Evolutionary conservation across 2,888 invertebrate species (phyloP), one percentile per base, ranked within the genome.

Genomic region (Drosophila lutescens): DNA sequence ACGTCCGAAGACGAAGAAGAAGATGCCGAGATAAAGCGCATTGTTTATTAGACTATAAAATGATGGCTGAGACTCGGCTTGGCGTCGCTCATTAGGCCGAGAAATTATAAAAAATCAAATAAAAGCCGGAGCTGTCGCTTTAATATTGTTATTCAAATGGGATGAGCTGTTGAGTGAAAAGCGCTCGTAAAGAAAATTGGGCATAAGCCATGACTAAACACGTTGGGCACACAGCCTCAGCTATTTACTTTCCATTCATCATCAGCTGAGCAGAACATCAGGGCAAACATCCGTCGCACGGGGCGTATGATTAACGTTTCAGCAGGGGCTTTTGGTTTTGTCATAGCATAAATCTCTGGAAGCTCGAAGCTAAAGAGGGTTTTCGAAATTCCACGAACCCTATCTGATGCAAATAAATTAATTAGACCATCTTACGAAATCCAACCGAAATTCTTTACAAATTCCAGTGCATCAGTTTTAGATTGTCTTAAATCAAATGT

Each of bases 41-140:
- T 81, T 81, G 85, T 79, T 84, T 84, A 82, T 79, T 81, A 78
- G 81, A 76, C 81, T 76, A 84, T 81, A 77, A 83, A 76, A 77
- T 78, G 82, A 68, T 79, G 70, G 76, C 36, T 53, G 38, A 54
- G 56, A 40, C 50, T 15, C 46, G 51, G 57, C 53, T 60, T 61
- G 60, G 65, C 59, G 61, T 49, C n/a, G 61, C 78, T 82, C 82
- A 82, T 82, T 82, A 85, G 85, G 60, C 72, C 62, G 61, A 57
- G 62, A 75, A 77, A 76, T 79, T 74, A 70, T 61, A 51, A 55
- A 60, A 65, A 68, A 68, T 67, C 69, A 49, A 69, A 69, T 60
- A 69, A 69, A 69, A 60, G 40, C 41, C 68, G 26, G n/a, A 23
- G 36, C 53, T 55, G 53, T 60, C 71, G 49, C 49, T 72, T 41